Conservation (phyloP, 2,888 invertebrate genomes). For the Aleiodes leptofemur region DNA sequence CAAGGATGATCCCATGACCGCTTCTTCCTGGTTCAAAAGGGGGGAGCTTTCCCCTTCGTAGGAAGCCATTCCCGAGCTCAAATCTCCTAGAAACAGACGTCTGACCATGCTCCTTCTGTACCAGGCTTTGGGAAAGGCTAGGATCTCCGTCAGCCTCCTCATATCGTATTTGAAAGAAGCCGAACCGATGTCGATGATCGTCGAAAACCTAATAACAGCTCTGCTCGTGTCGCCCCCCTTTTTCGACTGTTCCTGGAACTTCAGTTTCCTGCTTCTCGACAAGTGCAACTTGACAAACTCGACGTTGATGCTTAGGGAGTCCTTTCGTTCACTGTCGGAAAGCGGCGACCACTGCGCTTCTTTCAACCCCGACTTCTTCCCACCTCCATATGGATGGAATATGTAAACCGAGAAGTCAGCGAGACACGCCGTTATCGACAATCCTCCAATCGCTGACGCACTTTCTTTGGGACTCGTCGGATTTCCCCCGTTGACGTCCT, state of each 20-base stretch:
- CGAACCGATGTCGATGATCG: constrained; percentile 95
- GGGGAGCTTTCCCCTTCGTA: constrained; percentile 73
- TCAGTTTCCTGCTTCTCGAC: constrained; percentile 91
- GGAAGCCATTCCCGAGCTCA: constrained; percentile 79
- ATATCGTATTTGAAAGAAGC: constrained; percentile 99
- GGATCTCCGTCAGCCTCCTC: constrained; percentile 95
- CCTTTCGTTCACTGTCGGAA: constrained; percentile 93
- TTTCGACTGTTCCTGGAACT: constrained; percentile 80
- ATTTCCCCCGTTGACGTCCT: constrained; percentile 37
- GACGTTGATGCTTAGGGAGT: constrained; percentile 96
- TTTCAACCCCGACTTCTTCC: constrained; percentile 87
- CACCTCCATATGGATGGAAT: constrained; percentile 97
- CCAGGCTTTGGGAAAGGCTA: constrained; percentile 99
- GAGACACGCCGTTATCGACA: constrained; percentile 96
- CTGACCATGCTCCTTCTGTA: constrained; percentile 95
- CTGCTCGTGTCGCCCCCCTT: constrained; percentile 82
- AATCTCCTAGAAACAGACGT: constrained; percentile 94
- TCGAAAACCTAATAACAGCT: constrained; percentile 95
- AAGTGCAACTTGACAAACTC: constrained; percentile 98
- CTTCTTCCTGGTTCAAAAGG: constrained; percentile 69
- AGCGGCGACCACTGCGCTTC: constrained; percentile 92
- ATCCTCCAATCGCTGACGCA: constrained; percentile 86
- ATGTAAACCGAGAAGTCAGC: constrained; percentile 98
- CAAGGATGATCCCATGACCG: constrained; percentile 69
- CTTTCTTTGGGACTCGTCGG: constrained; percentile 62